Percentiles rank a stretch among this genome's conserved stretches.
Conservation (phyloP, 2,888 invertebrate species). For the Toxonevra muliebris region DNA sequence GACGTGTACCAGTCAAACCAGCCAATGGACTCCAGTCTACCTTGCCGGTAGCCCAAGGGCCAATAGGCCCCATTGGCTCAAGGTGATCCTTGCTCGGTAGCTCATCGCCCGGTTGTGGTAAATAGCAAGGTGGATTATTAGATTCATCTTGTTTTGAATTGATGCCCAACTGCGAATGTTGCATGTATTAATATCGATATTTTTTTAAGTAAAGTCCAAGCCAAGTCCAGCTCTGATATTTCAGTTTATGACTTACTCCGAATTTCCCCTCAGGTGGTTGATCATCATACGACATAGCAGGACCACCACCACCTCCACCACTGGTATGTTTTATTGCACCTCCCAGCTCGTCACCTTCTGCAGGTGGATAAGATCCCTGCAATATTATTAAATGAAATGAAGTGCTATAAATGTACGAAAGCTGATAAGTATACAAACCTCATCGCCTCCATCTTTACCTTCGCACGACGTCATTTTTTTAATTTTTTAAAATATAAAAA, state of each 20-base stretch:
- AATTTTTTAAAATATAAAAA: conserved; percentile 1
- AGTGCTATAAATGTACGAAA: no score
- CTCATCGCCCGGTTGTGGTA: conserved; percentile 69
- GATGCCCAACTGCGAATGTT: conserved; percentile 34
- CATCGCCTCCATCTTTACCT: not conserved
- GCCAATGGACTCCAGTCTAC: conserved; percentile 78
- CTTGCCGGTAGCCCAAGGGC: conserved; percentile 77
- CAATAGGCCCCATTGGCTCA: conserved; percentile 67
- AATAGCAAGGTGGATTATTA: conserved; percentile 66
- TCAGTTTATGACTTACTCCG: no score
- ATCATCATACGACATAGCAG: no score
- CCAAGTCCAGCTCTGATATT: no score
- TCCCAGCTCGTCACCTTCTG: no score
- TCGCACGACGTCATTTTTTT: conserved; percentile 29
- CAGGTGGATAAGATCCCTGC: no score
- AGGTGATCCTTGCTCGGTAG: conserved; percentile 59
- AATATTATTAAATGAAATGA: no score
- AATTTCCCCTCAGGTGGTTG: no score
- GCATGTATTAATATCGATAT: no score
- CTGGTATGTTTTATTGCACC: no score
- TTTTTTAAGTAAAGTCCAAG: no score
- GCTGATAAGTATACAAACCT: not conserved
- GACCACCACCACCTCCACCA: no score
- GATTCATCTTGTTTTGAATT: conserved; percentile 54
- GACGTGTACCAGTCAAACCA: conserved; percentile 77